phyloP scores from a whole-genome alignment of 2,888 invertebrate species.

The Diaprepes abbreviatus region DNA sequence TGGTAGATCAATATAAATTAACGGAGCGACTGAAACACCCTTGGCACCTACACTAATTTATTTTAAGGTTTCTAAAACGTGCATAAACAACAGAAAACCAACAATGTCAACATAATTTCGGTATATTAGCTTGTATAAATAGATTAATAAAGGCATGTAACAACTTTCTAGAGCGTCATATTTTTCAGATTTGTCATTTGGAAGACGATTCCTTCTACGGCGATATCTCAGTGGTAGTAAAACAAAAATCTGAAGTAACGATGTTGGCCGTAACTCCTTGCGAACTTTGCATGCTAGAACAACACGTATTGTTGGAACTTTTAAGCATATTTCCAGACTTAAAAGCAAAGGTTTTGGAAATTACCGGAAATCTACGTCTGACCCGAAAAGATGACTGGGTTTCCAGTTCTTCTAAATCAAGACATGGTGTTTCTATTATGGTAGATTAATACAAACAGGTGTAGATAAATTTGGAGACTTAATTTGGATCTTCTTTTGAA shows the following conservation, averaged over 20 bases:
- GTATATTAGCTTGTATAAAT: too few species aligned
- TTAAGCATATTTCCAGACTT: constrained; percentile 10
- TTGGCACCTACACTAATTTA: too few species aligned
- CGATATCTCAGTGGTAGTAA: constrained; percentile 29
- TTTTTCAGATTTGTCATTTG: constrained; percentile 38
- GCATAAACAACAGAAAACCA: too few species aligned
- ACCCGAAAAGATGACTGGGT: constrained; percentile 21
- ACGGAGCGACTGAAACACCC: too few species aligned
- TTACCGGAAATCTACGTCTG: neutral
- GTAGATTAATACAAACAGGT: neutral
- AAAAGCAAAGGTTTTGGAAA: constrained; percentile 15
- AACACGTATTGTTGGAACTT: constrained; percentile 4
- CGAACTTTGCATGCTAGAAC: constrained; percentile 17
- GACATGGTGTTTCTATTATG: neutral
- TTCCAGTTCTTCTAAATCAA: neutral
- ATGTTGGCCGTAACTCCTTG: constrained; percentile 30
- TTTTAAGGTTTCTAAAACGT: too few species aligned
- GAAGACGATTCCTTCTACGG: constrained; percentile 39
- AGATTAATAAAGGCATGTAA: too few species aligned
- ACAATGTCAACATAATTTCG: too few species aligned
- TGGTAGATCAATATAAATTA: too few species aligned
- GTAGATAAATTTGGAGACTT: too few species aligned
- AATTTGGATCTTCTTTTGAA: too few species aligned
- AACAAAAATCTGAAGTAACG: constrained; percentile 7
- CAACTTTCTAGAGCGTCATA: too few species aligned